Base-by-base conservation (phyloP, 2,113 vertebrate species). In the Microtus ochrogaster region DNA sequence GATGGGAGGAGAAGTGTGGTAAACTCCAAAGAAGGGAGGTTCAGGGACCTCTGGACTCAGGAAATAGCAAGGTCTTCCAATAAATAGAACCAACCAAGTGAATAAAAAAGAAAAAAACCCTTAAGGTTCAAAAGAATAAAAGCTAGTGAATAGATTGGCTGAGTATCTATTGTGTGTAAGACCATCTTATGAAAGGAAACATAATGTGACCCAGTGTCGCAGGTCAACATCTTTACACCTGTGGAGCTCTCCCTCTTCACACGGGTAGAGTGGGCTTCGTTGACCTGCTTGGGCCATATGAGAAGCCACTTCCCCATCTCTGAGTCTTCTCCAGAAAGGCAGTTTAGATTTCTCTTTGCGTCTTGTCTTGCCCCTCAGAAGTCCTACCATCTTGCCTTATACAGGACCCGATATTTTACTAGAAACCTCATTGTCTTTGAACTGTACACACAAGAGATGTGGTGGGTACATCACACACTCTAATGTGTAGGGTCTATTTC, bases 11-110 rank as follows among this genome's bases (percentile, higher is more conserved):
- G 73, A 74, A 91, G 58, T 72, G 70, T 94, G 94, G 94, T 94
- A 81, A 89, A 87, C 96, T 96, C 96, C 94, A 82, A 79, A 90
- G 84, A 58, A 87, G 95, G 94, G 95, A 96, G 63, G 79, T 73
- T 94, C 58, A 77, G 66, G 70, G 94, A 94, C 65, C 44, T 93
- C 44, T 84, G 79, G 90, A n/a, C 76, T 93, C 70, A 88, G 96
- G 83, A 96, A 93, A 94, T 95, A 66, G 70, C 74, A 88, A 39
- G 2, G 24, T 90, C 39, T 87, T 76, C 76, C 87, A 74, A 92
- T 94, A 87, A 79, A 87, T 1, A 63, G 55, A 82, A 91, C 11
- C 21, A 61, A 92, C 52, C 47, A 87, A 83, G 30, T 79, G 21
- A 78, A 55, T 21, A 82, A 26, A 58, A 65, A 55, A 44, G 65